phyloP scores from a whole-genome alignment of 2,888 invertebrate genomes.

The Dorcus hopei region DNA sequence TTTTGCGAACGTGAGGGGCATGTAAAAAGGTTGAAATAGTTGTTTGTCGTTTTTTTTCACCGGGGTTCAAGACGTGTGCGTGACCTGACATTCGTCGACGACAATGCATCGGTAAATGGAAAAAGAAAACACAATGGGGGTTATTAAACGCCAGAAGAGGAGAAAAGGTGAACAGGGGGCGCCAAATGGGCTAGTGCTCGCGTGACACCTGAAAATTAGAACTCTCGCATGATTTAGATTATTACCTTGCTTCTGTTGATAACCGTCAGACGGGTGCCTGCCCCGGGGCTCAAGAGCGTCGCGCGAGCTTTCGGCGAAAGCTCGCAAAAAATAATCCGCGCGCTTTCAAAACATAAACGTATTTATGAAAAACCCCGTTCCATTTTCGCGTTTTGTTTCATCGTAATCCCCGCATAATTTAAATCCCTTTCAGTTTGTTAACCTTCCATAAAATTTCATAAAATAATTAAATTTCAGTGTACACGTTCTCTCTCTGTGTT shows the following conservation, averaged over 20 bases:
- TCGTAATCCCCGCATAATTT: conserved; percentile 1
- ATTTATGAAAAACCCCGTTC: conserved; percentile 4
- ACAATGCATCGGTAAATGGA: conserved; percentile 16
- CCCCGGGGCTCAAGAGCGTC: conserved; percentile 9
- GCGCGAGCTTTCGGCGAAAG: conserved; percentile 5
- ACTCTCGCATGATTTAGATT: conserved; percentile 36
- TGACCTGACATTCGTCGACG: conserved; percentile 21
- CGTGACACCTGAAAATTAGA: conserved; percentile 36
- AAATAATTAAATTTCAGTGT: not conserved
- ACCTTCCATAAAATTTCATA: not conserved
- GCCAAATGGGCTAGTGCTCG: conserved; percentile 34
- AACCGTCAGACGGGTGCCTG: conserved; percentile 15
- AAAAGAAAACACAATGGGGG: conserved; percentile 11
- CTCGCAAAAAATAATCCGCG: conserved; percentile 5
- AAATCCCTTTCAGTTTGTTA: not conserved
- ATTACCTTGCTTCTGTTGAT: conserved; percentile 21
- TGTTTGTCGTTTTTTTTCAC: conserved; percentile 17
- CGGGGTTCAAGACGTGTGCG: conserved; percentile 17
- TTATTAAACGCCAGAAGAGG: conserved; percentile 22
- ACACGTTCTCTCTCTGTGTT: not conserved
- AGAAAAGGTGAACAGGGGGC: conserved; percentile 28
- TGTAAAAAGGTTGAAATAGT: conserved; percentile 24
- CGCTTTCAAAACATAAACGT: not conserved
- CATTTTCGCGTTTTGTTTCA: conserved; percentile 4
- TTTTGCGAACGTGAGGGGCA: conserved; percentile 22